Evolutionary conservation across 2,888 invertebrate genomes (phyloP), one percentile per base, ranked within the genome.

Genomic region (Dasypogon diadema): DNA sequence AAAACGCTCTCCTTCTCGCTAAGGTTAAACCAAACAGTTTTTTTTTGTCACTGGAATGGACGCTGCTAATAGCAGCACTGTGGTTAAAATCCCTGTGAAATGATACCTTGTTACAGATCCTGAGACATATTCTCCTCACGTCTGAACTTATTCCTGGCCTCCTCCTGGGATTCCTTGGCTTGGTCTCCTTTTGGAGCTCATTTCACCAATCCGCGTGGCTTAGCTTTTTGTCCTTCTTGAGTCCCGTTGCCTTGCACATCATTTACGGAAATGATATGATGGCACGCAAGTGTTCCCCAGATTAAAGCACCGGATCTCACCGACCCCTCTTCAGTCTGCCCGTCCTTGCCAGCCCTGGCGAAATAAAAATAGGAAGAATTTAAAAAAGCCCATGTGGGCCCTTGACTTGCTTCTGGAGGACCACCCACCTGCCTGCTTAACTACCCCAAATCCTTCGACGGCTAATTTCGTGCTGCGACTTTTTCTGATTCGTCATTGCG

Each of bases 401-500:
- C 48, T 70, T 51, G 18, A 75, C 46, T 74, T 34, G 56, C 48
- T 58, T 56, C 74, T 58, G 54, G 12, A 24, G 24, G 18, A 26
- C 48, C 14, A 48, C 75, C 42, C 72, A 74, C 42, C 68, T 73
- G 34, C 30, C 34, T 26, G 48, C 74, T 63, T n/a, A 54, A 54
- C 70, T 30, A 30, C 54, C 70, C 21, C 21, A 54, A 51, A 70
- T 70, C 70, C 68, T 70, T 70, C 46, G 63, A 46, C 55, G 60
- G 75, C 55, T 76, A 72, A 63, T 77, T 78, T 70, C 70, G 54
- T 70, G 70, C 70, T 70, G 54, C 70, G 70, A 70, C 70, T 70
- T 77, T 79, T 80, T 78, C 77, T 78, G 80, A 79, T 76, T 76
- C 79, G 81, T 81, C 80, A 81, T 79, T 79, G 80, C 79, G 78